Conservation (phyloP, 2,797 vertebrate species). For the Orestias chungarensis region DNA sequence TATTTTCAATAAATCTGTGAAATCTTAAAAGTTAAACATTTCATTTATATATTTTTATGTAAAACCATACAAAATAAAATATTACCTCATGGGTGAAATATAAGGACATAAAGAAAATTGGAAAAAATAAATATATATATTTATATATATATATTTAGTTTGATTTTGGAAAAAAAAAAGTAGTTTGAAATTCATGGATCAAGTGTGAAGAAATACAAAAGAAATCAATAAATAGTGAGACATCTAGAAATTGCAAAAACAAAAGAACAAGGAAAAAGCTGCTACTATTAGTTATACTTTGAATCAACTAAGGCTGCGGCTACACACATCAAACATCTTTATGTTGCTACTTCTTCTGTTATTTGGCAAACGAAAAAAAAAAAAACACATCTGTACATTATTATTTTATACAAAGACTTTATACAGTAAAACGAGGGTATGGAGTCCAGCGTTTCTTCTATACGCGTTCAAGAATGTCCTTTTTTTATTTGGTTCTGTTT, state of each 20-base stretch:
- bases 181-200: constrained; percentile 48
- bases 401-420: constrained; percentile 47
- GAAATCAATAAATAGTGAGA: constrained; percentile 74
- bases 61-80: constrained; percentile 36
- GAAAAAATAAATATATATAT: no score
- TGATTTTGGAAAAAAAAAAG: constrained; percentile 43
- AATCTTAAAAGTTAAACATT: constrained; percentile 24
- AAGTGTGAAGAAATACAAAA: constrained; percentile 43
- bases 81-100: constrained; percentile 21
- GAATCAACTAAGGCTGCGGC: constrained; percentile 48
- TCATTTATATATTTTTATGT: constrained; percentile 20
- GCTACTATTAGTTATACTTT: constrained; percentile 57
- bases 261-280: constrained; percentile 45
- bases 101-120: constrained; percentile 11
- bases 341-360: constrained; percentile 38
- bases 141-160: constrained; percentile 1
- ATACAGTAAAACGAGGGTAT: constrained; percentile 51
- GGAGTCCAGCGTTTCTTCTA: constrained; percentile 24
- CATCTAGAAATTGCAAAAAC: constrained; percentile 47
- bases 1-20: background rate
- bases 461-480: constrained; percentile 37
- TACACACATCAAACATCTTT: constrained; percentile 44
- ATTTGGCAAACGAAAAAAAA: no score
- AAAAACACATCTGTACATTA: constrained; percentile 63
- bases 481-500: constrained; percentile 1